Base-by-base conservation (phyloP, 2,797 vertebrate genomes). In the Morelia viridis region DNA sequence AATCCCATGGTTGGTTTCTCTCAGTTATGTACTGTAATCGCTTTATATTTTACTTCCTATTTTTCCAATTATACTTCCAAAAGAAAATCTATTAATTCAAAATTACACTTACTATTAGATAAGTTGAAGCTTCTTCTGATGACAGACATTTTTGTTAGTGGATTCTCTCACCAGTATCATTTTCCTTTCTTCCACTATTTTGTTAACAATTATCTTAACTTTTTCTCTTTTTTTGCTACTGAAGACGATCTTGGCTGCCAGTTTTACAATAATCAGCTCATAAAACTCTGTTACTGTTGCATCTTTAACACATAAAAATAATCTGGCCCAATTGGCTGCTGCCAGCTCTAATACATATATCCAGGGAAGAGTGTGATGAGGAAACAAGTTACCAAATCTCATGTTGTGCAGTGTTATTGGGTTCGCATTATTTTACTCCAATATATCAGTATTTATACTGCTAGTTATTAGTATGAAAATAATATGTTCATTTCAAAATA, bases 281-380 rank as follows among this genome's bases (percentile, higher is more conserved):
- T 98, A 98, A 97, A 98, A 97, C 96, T 94, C 96, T 93, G 87
- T 96, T 95, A 97, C 97, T 96, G 95, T 97, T 97, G 96, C 95
- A 97, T 96, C 96, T 97, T 97, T 97, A 97, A 90, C 96, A 96
- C 95, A 96, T 95, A 97, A 95, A 95, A 96, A 91, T 97, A 97
- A 98, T 97, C 94, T 97, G 96, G 97, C 96, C 97, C 97, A 98
- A 97, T 97, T 97, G 97, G 95, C 95, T 96, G 95, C 96, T 97
- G 98, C 97, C 97, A 98, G 96, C 95, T 96, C 96, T 89, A 92
- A 96, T 98, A 98, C 50, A 53, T 97, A 97, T 97, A 97, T 95
- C 95, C 95, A 96, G 96, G 97, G 97, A 97, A 97, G 97, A 97
- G 96, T 93, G 94, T 96, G 97, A 95, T 97, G 96, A 96, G 94